phyloP scores from a whole-genome alignment of 2,797 vertebrate species.

The Cephalopachus bancanus region DNA sequence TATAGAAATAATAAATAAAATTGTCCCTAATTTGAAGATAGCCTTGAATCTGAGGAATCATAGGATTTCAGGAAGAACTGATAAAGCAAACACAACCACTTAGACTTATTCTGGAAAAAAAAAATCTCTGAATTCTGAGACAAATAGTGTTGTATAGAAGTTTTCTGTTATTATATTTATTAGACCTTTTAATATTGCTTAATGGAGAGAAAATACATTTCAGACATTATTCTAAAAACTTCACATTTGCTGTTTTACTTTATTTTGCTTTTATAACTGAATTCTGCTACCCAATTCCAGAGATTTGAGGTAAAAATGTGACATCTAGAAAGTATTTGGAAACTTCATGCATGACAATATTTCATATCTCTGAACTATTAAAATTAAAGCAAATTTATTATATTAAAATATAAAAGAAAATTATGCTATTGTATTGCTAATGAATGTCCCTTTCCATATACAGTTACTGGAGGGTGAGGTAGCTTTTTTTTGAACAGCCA shows the following conservation, averaged over 20 bases:
- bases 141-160: background rate
- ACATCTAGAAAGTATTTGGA: background rate
- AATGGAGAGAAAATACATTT: background rate
- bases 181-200: background rate
- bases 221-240: background rate
- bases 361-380: background rate
- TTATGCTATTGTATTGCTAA: background rate
- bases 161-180: conserved; percentile 28
- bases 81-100: background rate
- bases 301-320: background rate
- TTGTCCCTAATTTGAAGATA: background rate
- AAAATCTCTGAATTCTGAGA: background rate
- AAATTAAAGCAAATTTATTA: background rate
- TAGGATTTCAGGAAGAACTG: background rate
- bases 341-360: background rate
- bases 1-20: background rate
- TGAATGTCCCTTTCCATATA: background rate
- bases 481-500: background rate
- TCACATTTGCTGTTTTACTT: background rate
- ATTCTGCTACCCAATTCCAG: background rate
- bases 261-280: conserved; percentile 8
- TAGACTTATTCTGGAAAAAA: background rate
- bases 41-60: background rate
- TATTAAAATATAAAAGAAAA: background rate
- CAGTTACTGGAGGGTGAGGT: background rate